phyloP scores from a whole-genome alignment of 1,140 invertebrate genomes.

The Coelopa frigida region DNA sequence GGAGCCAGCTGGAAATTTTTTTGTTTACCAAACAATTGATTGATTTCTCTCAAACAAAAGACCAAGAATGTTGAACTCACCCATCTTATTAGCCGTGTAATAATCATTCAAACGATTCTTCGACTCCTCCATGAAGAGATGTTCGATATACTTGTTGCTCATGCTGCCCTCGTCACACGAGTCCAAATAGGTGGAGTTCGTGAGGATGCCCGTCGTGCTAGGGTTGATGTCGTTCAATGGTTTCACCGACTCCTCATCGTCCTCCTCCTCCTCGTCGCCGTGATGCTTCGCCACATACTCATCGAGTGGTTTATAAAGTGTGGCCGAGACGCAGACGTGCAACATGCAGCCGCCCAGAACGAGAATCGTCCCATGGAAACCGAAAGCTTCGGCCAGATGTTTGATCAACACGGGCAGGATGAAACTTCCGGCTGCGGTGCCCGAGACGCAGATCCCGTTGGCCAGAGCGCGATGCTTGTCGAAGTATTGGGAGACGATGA shows the following conservation, averaged over 20 bases:
- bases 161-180: constrained; percentile 29
- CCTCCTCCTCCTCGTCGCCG: constrained; percentile 17
- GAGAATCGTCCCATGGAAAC: constrained; percentile 64
- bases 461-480: constrained; percentile 69
- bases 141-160: constrained; percentile 41
- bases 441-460: constrained; percentile 72
- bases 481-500: constrained; percentile 73
- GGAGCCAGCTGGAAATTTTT: too few species aligned
- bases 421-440: constrained; percentile 70
- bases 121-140: constrained; percentile 39
- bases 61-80: too few species aligned
- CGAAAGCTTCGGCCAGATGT: constrained; percentile 56
- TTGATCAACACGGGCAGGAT: constrained; percentile 69
- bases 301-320: constrained; percentile 58
- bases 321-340: constrained; percentile 65
- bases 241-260: constrained; percentile 21
- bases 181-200: constrained; percentile 40
- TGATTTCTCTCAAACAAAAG: too few species aligned
- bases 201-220: constrained; percentile 36
- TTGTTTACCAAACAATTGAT: too few species aligned
- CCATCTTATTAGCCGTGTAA: constrained; percentile 30
- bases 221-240: constrained; percentile 28
- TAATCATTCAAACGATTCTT: constrained; percentile 40
- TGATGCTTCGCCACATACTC: constrained; percentile 10
- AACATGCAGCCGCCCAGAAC: constrained; percentile 70